These are phyloP conservation scores for Cryptotermes secundus DNA, from an alignment of 1,140 invertebrate genomes.

Conservation along the genomic window DNA sequence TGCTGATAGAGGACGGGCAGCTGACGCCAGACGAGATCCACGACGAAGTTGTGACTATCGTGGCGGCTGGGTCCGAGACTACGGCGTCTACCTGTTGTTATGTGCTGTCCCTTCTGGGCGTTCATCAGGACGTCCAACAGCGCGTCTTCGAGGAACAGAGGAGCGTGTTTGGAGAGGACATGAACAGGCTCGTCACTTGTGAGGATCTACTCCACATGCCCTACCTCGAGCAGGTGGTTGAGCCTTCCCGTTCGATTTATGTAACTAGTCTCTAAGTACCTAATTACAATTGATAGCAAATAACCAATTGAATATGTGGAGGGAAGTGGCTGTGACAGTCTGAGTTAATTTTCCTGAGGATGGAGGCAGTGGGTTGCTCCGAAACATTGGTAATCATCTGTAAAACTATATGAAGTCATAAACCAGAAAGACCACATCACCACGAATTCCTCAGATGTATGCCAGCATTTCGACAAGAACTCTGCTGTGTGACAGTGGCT, in stretches of 20 bases:
- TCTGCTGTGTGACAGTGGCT: no score
- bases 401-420: no score
- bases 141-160: neutral
- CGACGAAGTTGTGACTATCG: neutral
- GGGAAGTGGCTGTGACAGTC: no score
- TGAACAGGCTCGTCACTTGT: neutral
- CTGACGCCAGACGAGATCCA: neutral
- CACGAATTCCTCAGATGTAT: no score
- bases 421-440: no score
- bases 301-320: no score
- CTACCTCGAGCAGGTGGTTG: slow-evolving; percentile 20
- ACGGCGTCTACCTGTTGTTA: neutral
- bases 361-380: no score
- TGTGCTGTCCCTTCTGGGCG: neutral
- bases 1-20: neutral
- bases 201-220: slow-evolving; percentile 23
- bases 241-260: neutral
- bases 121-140: slow-evolving; percentile 32
- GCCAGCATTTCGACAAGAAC: no score
- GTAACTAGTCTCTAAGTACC: neutral
- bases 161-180: slow-evolving; percentile 22
- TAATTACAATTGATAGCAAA: no score
- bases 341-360: no score
- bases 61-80: slow-evolving; percentile 24
- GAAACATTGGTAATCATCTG: no score